Conservation (phyloP, 2,113 vertebrate genomes). For the Formicarius rufipectus region DNA sequence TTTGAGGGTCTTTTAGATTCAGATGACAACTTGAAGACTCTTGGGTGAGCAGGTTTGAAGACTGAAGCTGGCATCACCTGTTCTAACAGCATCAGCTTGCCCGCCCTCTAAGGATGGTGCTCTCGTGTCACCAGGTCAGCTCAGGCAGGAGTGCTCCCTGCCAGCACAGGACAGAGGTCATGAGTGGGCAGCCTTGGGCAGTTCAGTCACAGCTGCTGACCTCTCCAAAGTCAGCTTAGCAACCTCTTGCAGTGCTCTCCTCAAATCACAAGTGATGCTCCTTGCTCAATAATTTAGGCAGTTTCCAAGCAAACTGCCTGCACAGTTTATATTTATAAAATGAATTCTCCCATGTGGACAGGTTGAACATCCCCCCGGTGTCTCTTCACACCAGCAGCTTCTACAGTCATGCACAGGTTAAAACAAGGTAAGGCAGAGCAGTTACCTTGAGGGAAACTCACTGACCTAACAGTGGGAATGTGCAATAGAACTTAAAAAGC, state of each 20-base stretch:
- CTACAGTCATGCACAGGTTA: background rate
- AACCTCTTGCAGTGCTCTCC: background rate
- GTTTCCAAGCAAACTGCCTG: background rate
- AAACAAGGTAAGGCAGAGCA: conserved; percentile 13
- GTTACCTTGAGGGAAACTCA: background rate
- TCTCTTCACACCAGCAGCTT: background rate
- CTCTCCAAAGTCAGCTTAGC: background rate
- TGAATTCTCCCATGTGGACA: background rate
- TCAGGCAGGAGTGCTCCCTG: fast-evolving
- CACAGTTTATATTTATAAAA: background rate
- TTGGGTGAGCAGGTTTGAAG: background rate
- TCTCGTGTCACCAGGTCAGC: background rate
- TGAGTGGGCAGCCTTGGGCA: background rate
- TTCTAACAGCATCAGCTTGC: fast-evolving
- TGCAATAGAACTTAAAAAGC: background rate
- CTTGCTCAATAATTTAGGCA: background rate
- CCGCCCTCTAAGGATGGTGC: background rate
- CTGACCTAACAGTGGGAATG: background rate
- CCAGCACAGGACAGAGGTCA: background rate
- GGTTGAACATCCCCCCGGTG: background rate
- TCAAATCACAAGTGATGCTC: background rate
- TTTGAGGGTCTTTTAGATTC: background rate
- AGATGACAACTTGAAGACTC: background rate
- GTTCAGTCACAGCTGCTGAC: background rate
- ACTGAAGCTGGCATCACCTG: background rate